A percentile compares a stretch with the other conserved stretches of the same genome.
Evolutionary conservation across 2,888 invertebrate genomes (phyloP).

Genomic region (Onthophagus sagittarius): DNA sequence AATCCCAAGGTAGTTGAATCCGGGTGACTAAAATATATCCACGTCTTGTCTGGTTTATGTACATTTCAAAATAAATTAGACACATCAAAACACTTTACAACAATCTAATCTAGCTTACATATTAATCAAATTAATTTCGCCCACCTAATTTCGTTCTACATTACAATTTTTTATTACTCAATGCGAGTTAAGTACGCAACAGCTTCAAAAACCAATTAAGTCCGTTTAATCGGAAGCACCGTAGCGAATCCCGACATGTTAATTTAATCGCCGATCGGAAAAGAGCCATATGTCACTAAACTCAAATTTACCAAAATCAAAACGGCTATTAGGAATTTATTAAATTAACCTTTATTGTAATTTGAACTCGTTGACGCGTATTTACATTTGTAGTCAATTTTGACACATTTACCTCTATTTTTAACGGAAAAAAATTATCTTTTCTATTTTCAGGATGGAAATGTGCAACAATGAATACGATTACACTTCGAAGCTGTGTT

Average conservation of each 20-base stretch:
- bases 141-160: not conserved
- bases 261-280: not conserved
- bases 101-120: too few species aligned
- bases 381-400: not conserved
- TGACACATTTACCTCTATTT: not conserved
- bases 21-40: too few species aligned
- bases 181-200: not conserved
- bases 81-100: too few species aligned
- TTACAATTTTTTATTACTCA: not conserved
- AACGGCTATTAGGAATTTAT: not conserved
- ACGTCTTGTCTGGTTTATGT: too few species aligned
- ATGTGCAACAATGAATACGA: constrained; percentile 44
- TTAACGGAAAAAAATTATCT: not conserved
- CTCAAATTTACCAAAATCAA: not conserved
- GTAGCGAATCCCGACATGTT: not conserved
- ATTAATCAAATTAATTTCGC: not conserved
- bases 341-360: too few species aligned
- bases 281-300: not conserved
- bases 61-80: too few species aligned
- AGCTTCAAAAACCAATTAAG: not conserved
- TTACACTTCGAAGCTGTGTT: constrained; percentile 56
- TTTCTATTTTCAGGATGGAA: constrained; percentile 13
- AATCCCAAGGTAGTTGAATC: too few species aligned
- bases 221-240: not conserved
- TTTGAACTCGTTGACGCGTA: too few species aligned